These are phyloP conservation scores for Musca vetustissima DNA, from an alignment of 1,140 invertebrate genomes.

Conservation along the genomic window DNA sequence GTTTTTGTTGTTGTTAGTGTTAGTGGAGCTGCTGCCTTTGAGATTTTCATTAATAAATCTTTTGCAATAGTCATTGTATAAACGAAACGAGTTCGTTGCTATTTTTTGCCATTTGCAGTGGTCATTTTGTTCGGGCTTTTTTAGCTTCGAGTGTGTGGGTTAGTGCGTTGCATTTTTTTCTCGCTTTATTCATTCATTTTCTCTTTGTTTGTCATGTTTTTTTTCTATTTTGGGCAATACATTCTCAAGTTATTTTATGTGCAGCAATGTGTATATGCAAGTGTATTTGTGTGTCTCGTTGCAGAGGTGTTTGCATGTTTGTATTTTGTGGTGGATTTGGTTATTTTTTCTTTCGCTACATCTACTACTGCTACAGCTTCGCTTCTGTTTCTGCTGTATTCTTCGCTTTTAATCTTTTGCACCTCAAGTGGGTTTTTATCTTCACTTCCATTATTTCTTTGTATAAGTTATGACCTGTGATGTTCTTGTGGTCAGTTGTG, in stretches of 20 bases:
- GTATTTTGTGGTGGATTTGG: not conserved
- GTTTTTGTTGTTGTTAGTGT: no score
- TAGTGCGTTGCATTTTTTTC: no score
- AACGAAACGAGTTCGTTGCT: not conserved
- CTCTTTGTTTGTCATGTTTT: no score
- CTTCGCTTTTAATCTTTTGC: constrained; percentile 18
- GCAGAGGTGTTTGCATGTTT: not conserved
- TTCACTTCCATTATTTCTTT: constrained; percentile 17
- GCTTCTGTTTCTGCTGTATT: no score
- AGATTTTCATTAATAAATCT: constrained; percentile 20
- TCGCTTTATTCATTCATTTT: no score
- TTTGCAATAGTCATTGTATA: constrained; percentile 20
- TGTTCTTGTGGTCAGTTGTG: not conserved
- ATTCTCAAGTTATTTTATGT: no score
- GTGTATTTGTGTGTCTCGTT: not conserved
- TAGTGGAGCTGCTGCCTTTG: not conserved
- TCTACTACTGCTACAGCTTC: no score
- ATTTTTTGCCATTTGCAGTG: not conserved
- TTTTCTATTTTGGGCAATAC: no score
- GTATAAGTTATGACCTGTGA: constrained; percentile 12
- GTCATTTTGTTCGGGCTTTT: no score
- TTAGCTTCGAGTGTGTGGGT: no score
- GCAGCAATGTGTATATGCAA: not conserved
- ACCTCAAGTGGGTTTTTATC: constrained; percentile 20
- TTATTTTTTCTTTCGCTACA: not conserved